phyloP scores from a whole-genome alignment of 1,140 invertebrate genomes.

The Heterodera schachtii region DNA sequence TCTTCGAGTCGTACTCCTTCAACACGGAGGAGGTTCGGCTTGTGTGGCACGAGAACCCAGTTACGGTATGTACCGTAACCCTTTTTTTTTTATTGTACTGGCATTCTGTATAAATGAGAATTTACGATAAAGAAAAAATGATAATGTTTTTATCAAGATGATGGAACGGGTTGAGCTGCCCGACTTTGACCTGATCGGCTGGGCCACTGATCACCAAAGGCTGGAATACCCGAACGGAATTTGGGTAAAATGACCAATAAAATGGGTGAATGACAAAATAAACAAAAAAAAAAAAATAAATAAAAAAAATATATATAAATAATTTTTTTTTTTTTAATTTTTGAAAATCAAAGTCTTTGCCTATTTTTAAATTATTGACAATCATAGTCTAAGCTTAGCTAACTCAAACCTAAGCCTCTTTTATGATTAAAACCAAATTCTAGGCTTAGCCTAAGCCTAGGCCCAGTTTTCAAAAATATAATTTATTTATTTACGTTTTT shows the following conservation, averaged over 20 bases:
- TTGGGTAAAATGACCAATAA: conserved; percentile 36
- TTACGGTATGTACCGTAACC: conserved; percentile 15
- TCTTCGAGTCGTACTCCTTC: conserved; percentile 64
- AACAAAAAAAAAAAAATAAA: neutral
- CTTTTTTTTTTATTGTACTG: neutral
- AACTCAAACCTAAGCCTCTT: too few relatives aligned
- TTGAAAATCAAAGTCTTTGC: too few relatives aligned
- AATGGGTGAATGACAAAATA: neutral
- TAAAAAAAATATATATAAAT: too few relatives aligned
- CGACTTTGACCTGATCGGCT: conserved; percentile 64
- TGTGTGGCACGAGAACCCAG: conserved; percentile 62
- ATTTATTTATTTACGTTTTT: too few relatives aligned
- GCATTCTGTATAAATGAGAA: neutral
- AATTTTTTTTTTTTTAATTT: too few relatives aligned
- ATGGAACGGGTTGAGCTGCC: conserved; percentile 66
- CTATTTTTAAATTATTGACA: too few relatives aligned
- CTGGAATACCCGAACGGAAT: conserved; percentile 64
- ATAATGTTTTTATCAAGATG: conserved; percentile 37
- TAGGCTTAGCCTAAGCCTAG: too few relatives aligned
- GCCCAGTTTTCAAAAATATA: too few relatives aligned
- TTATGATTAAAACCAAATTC: too few relatives aligned
- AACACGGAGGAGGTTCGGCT: conserved; percentile 64
- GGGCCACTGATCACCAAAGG: conserved; percentile 62
- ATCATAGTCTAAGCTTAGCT: too few relatives aligned
- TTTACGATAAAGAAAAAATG: too few relatives aligned